Conservation (phyloP, 2,888 invertebrate species). For the Drosophila formosana region DNA sequence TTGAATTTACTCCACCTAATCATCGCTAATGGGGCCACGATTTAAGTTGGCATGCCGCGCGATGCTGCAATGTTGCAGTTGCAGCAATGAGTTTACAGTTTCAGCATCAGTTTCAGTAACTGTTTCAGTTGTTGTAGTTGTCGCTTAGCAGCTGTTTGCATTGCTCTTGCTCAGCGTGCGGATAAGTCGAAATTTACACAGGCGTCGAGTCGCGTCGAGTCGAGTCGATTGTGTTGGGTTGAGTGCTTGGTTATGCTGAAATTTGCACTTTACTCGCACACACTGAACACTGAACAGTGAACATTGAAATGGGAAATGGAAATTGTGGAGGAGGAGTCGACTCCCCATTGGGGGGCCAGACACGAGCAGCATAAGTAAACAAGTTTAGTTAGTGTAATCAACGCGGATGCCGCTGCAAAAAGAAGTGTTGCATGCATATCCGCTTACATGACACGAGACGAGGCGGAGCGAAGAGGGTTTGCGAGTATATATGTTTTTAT, state of each 20-base stretch:
- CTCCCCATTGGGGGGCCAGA: constrained; percentile 16
- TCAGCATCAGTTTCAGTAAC: background rate
- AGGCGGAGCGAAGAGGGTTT: background rate
- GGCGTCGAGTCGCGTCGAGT: constrained; percentile 8
- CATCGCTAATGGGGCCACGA: constrained; percentile 23
- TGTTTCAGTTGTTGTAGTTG: background rate
- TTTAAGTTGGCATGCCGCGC: constrained; percentile 5
- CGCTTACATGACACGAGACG: constrained; percentile 69
- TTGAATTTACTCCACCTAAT: constrained; percentile 8
- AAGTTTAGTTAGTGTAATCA: constrained; percentile 78
- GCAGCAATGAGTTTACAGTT: background rate
- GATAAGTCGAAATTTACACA: constrained; percentile 74
- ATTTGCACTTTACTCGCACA: constrained; percentile 66
- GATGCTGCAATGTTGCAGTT: constrained; percentile 18
- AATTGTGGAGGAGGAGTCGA: background rate
- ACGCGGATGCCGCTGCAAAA: constrained; percentile 48
- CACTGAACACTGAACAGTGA: constrained; percentile 1
- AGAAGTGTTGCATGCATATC: constrained; percentile 80
- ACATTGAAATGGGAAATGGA: background rate
- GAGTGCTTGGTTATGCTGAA: constrained; percentile 69
- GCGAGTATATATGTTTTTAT: constrained; percentile 68
- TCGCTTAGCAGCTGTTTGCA: constrained; percentile 60
- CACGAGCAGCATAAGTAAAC: constrained; percentile 71
- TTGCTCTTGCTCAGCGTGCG: constrained; percentile 63
- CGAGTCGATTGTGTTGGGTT: constrained; percentile 24